Evolutionary conservation across 2,113 vertebrate species (phyloP), one percentile per base, ranked within the genome.

Genomic region (Hippocampus barbouri): DNA sequence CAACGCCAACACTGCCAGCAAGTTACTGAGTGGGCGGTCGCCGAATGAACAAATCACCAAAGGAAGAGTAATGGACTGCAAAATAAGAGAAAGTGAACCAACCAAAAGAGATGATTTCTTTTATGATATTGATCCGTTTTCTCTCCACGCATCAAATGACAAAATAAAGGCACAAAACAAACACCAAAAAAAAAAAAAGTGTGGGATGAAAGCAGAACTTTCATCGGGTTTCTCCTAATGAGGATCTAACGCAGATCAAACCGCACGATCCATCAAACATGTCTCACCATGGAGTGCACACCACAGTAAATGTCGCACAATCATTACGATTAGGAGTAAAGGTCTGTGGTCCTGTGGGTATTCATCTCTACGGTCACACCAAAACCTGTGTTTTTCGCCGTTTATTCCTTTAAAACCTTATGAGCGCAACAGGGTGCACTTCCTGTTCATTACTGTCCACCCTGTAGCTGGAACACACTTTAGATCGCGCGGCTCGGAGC

Each of bases 401-500:
- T 76, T 77, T 65, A 60, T 82, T 49, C 74, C 69, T 51, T 7
- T 51, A 66, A 71, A 79, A 75, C 71, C 65, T 38, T 5, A 38
- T 38, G 34, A 38, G 5, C 34, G 38, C 76, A 85, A 72, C 76
- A 66, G 72, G 73, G 54, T 15, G 12, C 3, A 1, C 54, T 23
- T 64, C 51, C 45, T 49, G 43, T 72, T 86, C 75, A 75, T 82
- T 84, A 81, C 30, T 23, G 67, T 62, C 84, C 68, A 59, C 70
- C 72, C 66, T 43, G 70, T 75, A 71, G 75, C 66, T 65, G 73
- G 59, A 47, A 65, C 18, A 49, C 71, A 11, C 69, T 43, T 49
- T 62, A 23, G 71, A n/a, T 71, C n/a, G 2, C 66, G 27, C 16
- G 43, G 34, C 83, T 83, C 79, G 83, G 75, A 85, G 83, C n/a